phyloP scores from a whole-genome alignment of 2,113 vertebrate species.

The Dermatemys mawii region DNA sequence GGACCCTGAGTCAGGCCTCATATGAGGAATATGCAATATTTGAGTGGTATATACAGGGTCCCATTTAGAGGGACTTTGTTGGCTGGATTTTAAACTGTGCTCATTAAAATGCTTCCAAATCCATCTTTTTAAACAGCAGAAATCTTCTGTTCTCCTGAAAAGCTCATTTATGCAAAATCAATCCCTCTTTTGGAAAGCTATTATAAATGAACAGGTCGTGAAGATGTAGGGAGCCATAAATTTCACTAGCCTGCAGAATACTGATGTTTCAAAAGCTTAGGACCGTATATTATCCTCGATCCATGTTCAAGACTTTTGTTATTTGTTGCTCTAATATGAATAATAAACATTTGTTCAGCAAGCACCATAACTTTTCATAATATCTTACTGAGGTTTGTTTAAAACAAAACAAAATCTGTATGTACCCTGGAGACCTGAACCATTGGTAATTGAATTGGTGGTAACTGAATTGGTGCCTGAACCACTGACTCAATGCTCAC shows the following conservation, averaged over 20 bases:
- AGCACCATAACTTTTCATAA: neutral
- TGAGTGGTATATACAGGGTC: neutral
- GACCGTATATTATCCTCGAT: neutral
- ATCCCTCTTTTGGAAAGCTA: neutral
- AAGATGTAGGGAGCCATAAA: neutral
- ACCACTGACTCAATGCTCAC: neutral
- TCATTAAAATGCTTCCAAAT: neutral
- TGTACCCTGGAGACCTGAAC: accelerated
- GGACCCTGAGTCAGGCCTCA: neutral
- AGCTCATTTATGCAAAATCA: neutral
- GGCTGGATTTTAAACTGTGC: neutral
- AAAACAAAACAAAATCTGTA: neutral
- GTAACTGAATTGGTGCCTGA: neutral
- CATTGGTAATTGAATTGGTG: neutral
- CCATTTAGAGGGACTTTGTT: neutral
- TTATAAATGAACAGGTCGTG: neutral
- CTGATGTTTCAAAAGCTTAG: neutral
- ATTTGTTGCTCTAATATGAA: neutral
- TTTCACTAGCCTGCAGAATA: neutral
- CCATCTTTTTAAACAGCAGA: neutral
- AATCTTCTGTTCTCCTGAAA: neutral
- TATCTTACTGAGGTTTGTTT: conserved; percentile 16
- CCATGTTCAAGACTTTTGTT: neutral
- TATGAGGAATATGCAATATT: neutral
- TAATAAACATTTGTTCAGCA: neutral